Evolutionary conservation across 2,797 vertebrate genomes (phyloP).

Genomic region (Micrastur ruficollis): DNA sequence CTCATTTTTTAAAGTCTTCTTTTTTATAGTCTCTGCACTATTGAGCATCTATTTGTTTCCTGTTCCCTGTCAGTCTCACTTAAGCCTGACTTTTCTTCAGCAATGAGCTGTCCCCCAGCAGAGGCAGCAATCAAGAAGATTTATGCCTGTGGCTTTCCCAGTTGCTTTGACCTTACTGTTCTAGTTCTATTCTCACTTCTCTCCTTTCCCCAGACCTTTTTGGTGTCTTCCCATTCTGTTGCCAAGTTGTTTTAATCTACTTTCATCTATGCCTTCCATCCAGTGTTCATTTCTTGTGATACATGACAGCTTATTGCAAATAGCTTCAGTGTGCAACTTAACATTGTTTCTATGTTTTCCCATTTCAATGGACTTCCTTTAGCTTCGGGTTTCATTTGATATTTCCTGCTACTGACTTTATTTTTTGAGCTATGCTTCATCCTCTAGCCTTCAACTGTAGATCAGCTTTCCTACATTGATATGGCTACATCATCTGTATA

Average conservation of each 20-base stretch:
- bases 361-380: neutral
- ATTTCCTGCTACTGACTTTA: neutral
- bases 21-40: neutral
- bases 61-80: slow-evolving; percentile 1
- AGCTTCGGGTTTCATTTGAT: neutral
- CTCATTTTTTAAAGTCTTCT: neutral
- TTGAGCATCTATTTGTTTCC: slow-evolving; percentile 9
- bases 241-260: neutral
- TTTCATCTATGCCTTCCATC: neutral
- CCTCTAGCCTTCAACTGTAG: neutral
- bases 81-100: slow-evolving; percentile 4
- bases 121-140: neutral
- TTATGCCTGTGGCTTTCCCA: neutral
- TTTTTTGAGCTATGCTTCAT: neutral
- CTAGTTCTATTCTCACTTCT: neutral
- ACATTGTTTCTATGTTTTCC: neutral
- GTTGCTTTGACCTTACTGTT: neutral
- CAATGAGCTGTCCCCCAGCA: neutral
- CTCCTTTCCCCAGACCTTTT: neutral
- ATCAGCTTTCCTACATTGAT: neutral
- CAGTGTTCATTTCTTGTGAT: neutral
- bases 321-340: neutral
- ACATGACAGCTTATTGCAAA: neutral
- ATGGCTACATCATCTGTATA: neutral
- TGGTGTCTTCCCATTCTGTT: neutral